Base-by-base conservation (phyloP, 2,797 vertebrate genomes). In the Atherinosoma microstoma region DNA sequence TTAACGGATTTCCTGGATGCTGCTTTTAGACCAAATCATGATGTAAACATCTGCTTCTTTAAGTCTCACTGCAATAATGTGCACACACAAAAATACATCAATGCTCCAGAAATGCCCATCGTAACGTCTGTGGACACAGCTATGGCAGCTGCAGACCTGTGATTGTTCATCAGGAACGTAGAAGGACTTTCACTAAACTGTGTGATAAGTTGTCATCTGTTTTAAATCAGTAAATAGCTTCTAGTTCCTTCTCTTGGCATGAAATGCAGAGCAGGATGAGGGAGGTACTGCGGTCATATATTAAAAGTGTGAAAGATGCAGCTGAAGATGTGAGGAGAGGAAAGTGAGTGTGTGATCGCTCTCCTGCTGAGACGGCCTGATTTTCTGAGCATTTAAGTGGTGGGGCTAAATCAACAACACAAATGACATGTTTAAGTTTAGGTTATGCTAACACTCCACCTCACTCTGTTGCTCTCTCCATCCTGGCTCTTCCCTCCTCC, bases 321-420 rank as follows among this genome's bases (percentile, higher is more conserved):
- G 49, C 9, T 0, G 47, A 58, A n/a, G 15, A 40, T 18, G 51
- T 72, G 80, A 68, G 59, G 32, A 29, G 63, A 58, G 77, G 60
- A 70, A 49, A 58, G 29, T 24, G 54, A 47, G 47, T 49, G 74
- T 72, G 83, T 68, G 85, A 61, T 63, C 77, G 82, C 30, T 82
- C 84, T 87, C 87, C 76, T 64, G 76, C 85, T 80, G 58, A 85
- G 85, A 77, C 42, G 62, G 57, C 75, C 68, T 61, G 65, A 85
- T 84, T 84, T 89, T 81, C 84, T 68, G 71, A 83, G 65, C 4
- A 64, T 85, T 82, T 87, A 60, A 51, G 53, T 64, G 64, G 58
- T 64, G 84, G 80, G 85, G 82, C 84, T 88, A 63, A 85, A 86
- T 75, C 79, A 90, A 91, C 87, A 90, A 10, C 63, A 67, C 30